Percentiles rank a stretch among this genome's conserved stretches.
phyloP scores from a whole-genome alignment of 2,797 vertebrate species.

The Pipistrellus kuhlii region DNA sequence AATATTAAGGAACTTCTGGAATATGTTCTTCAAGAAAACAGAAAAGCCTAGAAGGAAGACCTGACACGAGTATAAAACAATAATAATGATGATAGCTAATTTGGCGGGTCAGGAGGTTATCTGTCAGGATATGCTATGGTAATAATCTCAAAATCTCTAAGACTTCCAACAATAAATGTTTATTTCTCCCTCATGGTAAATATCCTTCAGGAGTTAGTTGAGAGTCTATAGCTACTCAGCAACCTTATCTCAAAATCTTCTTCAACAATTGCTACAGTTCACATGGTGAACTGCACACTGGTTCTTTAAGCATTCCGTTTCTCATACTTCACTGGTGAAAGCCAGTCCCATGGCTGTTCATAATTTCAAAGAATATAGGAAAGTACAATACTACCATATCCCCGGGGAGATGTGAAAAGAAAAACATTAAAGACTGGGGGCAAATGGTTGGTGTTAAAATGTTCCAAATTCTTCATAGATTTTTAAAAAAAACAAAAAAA shows the following conservation, averaged over 20 bases:
- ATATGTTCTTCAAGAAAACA: not conserved
- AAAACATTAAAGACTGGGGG: not conserved
- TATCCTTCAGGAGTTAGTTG: not conserved
- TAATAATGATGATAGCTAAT: not conserved
- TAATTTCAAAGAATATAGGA: not conserved
- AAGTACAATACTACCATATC: not conserved
- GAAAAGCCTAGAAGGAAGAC: conserved; percentile 23
- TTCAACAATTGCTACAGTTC: not conserved
- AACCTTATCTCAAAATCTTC: not conserved
- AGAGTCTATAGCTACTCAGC: not conserved
- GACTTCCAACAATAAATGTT: not conserved
- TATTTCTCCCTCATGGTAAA: conserved; percentile 12
- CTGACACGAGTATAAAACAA: not conserved
- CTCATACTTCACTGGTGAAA: conserved; percentile 21
- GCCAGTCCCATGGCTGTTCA: not conserved
- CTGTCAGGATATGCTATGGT: not conserved
- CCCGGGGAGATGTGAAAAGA: not conserved
- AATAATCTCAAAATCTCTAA: conserved; percentile 13
- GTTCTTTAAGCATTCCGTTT: not conserved
- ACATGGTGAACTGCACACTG: not conserved
- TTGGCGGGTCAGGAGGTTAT: not conserved
- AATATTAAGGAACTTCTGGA: conserved; percentile 3
- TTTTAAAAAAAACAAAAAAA: no score
- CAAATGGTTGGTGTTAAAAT: not conserved
- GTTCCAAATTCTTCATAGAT: not conserved